Conservation (phyloP, 2,113 vertebrate species). For the Sinocyclocheilus anophthalmus region DNA sequence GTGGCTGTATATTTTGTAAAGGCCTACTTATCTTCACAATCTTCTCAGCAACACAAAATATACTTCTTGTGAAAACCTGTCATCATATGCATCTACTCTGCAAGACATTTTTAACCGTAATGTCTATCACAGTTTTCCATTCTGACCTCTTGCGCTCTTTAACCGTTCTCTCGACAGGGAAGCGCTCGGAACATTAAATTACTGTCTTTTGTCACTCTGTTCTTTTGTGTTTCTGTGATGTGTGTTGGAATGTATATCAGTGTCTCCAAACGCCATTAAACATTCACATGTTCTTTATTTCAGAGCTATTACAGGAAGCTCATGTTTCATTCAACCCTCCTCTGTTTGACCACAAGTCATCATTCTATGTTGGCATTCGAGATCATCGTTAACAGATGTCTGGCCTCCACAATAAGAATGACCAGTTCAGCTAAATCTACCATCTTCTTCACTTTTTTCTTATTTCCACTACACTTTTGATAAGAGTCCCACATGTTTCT, state of each 20-base stretch:
- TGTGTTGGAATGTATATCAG: slow-evolving; percentile 39
- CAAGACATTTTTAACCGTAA: not conserved
- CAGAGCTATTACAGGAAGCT: slow-evolving; percentile 42
- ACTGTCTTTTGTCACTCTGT: slow-evolving; percentile 30
- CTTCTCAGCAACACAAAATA: not conserved
- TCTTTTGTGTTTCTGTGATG: slow-evolving; percentile 38
- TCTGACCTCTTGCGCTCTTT: not conserved
- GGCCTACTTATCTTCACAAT: not conserved
- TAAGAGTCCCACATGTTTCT: not conserved
- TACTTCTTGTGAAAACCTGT: not conserved
- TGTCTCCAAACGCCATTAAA: slow-evolving; percentile 51
- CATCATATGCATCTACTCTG: not conserved
- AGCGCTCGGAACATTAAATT: not conserved
- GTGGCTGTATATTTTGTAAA: not conserved
- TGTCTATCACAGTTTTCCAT: not conserved
- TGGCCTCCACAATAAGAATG: slow-evolving; percentile 21
- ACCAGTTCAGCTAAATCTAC: not conserved
- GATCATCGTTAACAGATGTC: slow-evolving; percentile 41
- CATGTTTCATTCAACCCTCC: slow-evolving; percentile 48
- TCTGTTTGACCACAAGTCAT: slow-evolving; percentile 32
- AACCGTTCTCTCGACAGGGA: not conserved
- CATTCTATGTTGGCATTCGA: slow-evolving; percentile 12
- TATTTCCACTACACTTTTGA: not conserved
- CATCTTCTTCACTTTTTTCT: slow-evolving; percentile 5
- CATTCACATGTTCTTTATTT: slow-evolving; percentile 56